Percentiles rank a stretch among this genome's conserved stretches.
Evolutionary conservation across 2,888 invertebrate genomes (phyloP).

Genomic region (Lasius platythorax): DNA sequence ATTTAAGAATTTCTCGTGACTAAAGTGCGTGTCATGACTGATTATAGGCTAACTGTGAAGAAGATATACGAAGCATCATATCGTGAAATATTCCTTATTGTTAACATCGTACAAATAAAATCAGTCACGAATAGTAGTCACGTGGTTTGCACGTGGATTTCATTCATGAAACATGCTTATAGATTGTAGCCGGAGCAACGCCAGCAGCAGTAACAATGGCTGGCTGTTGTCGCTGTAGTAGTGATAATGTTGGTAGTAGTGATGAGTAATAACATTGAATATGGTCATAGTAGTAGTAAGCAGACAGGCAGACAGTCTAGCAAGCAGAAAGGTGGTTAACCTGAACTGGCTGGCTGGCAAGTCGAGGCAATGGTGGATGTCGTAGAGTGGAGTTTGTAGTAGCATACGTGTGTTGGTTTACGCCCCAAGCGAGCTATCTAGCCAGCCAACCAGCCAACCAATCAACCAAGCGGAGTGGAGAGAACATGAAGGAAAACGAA

Average conservation of each 20-base stretch:
- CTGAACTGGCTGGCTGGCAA: slow-evolving; percentile 49
- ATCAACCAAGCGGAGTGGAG: slow-evolving; percentile 52
- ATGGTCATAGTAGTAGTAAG: slow-evolving; percentile 55
- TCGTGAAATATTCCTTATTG: not conserved
- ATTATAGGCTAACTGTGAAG: not conserved
- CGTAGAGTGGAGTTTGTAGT: slow-evolving; percentile 65
- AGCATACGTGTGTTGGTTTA: slow-evolving; percentile 69
- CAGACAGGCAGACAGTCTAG: slow-evolving; percentile 58
- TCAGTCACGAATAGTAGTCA: slow-evolving; percentile 66
- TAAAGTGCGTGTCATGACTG: not conserved
- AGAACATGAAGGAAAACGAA: slow-evolving; percentile 58
- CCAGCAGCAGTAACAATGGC: slow-evolving; percentile 61
- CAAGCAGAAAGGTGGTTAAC: slow-evolving; percentile 46
- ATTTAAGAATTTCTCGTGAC: not conserved
- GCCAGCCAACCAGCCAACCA: slow-evolving; percentile 62
- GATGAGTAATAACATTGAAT: slow-evolving; percentile 52
- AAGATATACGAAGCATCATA: not conserved
- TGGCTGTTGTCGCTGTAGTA: slow-evolving; percentile 37
- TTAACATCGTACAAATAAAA: slow-evolving; percentile 14
- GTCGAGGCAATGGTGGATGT: slow-evolving; percentile 47
- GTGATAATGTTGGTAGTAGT: slow-evolving; percentile 42
- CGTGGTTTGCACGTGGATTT: slow-evolving; percentile 81
- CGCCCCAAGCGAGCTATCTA: slow-evolving; percentile 69
- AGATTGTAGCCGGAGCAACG: slow-evolving; percentile 57
- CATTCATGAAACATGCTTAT: slow-evolving; percentile 79